These are phyloP conservation scores for Chymomyza caudatula DNA, from an alignment of 2,888 invertebrate species.

Conservation along the genomic window DNA sequence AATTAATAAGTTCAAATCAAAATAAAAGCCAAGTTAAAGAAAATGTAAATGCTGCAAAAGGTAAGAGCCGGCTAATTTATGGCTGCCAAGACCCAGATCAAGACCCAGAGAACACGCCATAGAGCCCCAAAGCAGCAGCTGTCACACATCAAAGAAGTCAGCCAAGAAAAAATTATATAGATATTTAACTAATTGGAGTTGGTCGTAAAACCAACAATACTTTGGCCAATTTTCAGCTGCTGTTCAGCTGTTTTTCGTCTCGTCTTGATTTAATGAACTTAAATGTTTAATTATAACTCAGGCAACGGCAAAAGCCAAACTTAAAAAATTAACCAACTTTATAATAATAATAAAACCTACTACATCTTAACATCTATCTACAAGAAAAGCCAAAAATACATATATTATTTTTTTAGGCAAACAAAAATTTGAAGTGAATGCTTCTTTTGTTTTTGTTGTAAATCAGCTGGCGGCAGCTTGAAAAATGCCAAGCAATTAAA, in stretches of 20 bases:
- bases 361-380: not conserved
- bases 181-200: constrained; percentile 53
- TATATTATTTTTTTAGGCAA: not conserved
- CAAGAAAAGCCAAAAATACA: no score
- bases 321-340: not conserved
- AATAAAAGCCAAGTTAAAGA: not conserved
- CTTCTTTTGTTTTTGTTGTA: constrained; percentile 15
- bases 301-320: not conserved
- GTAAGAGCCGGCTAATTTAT: constrained; percentile 57
- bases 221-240: constrained; percentile 33
- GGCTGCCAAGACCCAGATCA: constrained; percentile 38
- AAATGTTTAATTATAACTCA: constrained; percentile 59
- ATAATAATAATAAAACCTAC: not conserved
- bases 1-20: not conserved
- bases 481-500: constrained; percentile 66
- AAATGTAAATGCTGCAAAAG: constrained; percentile 23
- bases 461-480: constrained; percentile 39
- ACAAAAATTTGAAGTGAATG: not conserved
- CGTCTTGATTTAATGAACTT: constrained; percentile 54
- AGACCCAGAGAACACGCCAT: constrained; percentile 22
- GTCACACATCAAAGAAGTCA: constrained; percentile 8
- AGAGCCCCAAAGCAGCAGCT: not conserved
- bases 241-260: not conserved
- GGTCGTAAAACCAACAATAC: constrained; percentile 33
- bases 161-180: constrained; percentile 12